Conservation (phyloP, 2,888 invertebrate species). For the Meiosimyza platycephala region DNA sequence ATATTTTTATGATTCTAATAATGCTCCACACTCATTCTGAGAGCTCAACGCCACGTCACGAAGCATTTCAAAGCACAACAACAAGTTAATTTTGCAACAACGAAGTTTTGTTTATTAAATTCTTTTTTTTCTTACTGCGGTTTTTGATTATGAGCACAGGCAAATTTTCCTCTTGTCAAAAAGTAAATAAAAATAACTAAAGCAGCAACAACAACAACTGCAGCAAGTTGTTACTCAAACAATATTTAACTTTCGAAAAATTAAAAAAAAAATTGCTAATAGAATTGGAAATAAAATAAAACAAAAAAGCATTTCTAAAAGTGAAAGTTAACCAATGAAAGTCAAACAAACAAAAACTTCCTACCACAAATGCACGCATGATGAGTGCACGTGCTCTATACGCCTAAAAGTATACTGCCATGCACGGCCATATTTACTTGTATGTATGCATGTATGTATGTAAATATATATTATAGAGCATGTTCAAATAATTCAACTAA, state of each 20-base stretch:
- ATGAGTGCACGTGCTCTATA: constrained; percentile 13
- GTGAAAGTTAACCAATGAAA: constrained; percentile 9
- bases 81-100: too few relatives aligned
- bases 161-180: neutral
- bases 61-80: neutral
- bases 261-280: neutral
- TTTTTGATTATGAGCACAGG: constrained; percentile 5
- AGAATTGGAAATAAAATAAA: constrained; percentile 7
- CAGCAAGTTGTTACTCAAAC: neutral
- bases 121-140: neutral
- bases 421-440: neutral
- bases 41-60: too few relatives aligned
- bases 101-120: neutral
- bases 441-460: neutral
- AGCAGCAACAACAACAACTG: neutral
- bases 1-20: too few relatives aligned
- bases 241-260: neutral
- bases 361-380: constrained; percentile 17
- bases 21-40: too few relatives aligned
- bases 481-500: constrained; percentile 31
- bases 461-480: constrained; percentile 10
- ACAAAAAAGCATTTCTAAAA: neutral
- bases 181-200: too few relatives aligned
- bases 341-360: constrained; percentile 24
- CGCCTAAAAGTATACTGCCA: constrained; percentile 17